Evolutionary conservation across 2,113 vertebrate species (phyloP).

Genomic region (Condylura cristata): DNA sequence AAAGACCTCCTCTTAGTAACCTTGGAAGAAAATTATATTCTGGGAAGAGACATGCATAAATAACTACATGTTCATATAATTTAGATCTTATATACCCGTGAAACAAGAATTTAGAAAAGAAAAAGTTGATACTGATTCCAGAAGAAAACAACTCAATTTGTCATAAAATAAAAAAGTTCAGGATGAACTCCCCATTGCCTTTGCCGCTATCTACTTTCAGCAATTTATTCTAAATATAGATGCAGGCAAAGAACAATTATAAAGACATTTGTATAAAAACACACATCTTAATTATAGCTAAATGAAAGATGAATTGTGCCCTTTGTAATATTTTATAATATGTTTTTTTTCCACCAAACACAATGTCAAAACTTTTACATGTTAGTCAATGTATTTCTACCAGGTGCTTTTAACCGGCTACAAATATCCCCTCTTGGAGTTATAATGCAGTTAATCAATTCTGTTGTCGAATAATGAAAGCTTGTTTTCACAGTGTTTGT

Average conservation of each 20-base stretch:
- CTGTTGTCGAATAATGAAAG: too few relatives aligned
- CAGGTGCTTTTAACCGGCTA: too few relatives aligned
- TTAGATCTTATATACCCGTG: neutral
- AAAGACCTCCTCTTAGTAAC: neutral
- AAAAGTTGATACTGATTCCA: neutral
- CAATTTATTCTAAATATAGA: neutral
- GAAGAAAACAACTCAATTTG: slow-evolving; percentile 3
- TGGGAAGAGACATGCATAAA: neutral
- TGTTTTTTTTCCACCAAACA: neutral
- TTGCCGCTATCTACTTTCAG: neutral
- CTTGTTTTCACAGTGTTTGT: too few relatives aligned
- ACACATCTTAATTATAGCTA: too few relatives aligned
- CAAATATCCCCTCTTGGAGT: too few relatives aligned
- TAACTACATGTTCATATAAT: too few relatives aligned
- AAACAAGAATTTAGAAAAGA: neutral
- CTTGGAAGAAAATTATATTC: neutral
- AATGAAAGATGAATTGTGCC: too few relatives aligned
- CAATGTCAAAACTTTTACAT: too few relatives aligned
- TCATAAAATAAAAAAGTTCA: neutral
- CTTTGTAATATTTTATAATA: neutral
- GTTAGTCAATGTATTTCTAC: too few relatives aligned
- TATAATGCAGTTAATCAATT: too few relatives aligned
- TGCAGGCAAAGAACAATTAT: neutral
- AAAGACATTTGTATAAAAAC: neutral
- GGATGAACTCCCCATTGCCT: too few relatives aligned